These are phyloP conservation scores for Ericerus pela DNA, from an alignment of 1,140 invertebrate genomes.

Conservation along the genomic window DNA sequence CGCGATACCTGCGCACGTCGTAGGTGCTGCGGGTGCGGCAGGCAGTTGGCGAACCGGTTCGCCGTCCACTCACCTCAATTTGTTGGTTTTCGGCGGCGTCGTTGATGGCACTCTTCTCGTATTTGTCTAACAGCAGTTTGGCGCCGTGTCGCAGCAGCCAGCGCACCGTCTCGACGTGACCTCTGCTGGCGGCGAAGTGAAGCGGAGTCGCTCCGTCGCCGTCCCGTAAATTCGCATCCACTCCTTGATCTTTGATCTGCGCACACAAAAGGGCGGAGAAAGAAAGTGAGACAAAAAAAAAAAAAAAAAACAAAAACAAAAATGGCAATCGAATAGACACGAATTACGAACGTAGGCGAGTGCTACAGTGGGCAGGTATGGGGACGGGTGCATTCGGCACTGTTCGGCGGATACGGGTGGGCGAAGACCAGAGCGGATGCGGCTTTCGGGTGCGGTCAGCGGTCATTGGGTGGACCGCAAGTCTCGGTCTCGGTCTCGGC, in stretches of 20 bases:
- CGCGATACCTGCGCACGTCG: too few species aligned
- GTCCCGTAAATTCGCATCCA: slow-evolving; percentile 66
- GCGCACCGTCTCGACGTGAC: slow-evolving; percentile 61
- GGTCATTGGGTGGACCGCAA: too few species aligned
- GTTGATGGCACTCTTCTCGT: slow-evolving; percentile 73
- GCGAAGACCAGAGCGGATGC: too few species aligned
- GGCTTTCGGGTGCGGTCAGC: too few species aligned
- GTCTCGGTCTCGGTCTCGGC: too few species aligned
- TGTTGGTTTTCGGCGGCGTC: slow-evolving; percentile 80
- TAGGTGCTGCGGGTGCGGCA: too few species aligned
- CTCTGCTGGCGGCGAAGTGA: slow-evolving; percentile 65
- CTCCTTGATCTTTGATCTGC: slow-evolving; percentile 62
- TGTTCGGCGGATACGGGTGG: too few species aligned
- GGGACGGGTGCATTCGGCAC: too few species aligned
- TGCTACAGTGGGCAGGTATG: too few species aligned
- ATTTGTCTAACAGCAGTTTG: slow-evolving; percentile 59
- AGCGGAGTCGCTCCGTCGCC: slow-evolving; percentile 67
- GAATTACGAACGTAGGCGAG: neutral
- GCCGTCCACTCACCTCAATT: slow-evolving; percentile 59
- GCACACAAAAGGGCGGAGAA: neutral
- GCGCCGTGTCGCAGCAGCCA: slow-evolving; percentile 70
- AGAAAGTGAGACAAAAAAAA: neutral
- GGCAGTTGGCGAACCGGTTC: too few species aligned
- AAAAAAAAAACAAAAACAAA: neutral
- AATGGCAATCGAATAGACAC: neutral